Conservation (phyloP, 2,888 invertebrate species). For the Mythimna ferrago region DNA sequence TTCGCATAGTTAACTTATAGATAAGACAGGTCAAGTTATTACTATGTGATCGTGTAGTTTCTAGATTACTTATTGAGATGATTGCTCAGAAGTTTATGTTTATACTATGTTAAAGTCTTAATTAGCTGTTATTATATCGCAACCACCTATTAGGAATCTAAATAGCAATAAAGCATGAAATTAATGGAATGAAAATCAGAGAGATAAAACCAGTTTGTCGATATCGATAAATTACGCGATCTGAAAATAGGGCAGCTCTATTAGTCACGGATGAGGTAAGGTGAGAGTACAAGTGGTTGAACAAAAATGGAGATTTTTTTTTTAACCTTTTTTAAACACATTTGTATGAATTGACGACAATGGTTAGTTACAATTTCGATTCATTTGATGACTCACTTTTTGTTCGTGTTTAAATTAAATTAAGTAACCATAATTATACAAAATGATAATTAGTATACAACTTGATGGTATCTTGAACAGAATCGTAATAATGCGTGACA, state of each 20-base stretch:
- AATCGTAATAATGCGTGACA: constrained; percentile 30
- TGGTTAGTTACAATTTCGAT: constrained; percentile 35
- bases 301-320: constrained; percentile 20
- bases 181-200: constrained; percentile 8
- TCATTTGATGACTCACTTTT: constrained; percentile 42
- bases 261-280: constrained; percentile 12
- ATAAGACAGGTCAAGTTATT: constrained; percentile 45
- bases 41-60: constrained; percentile 29
- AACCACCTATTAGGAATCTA: constrained; percentile 35
- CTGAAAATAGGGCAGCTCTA: constrained; percentile 27
- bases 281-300: constrained; percentile 11
- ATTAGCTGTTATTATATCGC: constrained; percentile 40
- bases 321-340: constrained; percentile 23
- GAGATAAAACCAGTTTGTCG: constrained; percentile 29
- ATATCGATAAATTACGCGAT: constrained; percentile 47
- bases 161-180: constrained; percentile 24
- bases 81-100: constrained; percentile 25
- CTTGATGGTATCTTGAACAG: constrained; percentile 47
- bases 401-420: constrained; percentile 42
- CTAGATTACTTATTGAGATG: constrained; percentile 36
- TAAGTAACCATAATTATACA: constrained; percentile 31
- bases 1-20: constrained; percentile 32
- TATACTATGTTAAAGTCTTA: constrained; percentile 25
- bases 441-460: constrained; percentile 50
- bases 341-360: constrained; percentile 44